These are phyloP conservation scores for Aethina tumida DNA, from an alignment of 1,140 invertebrate genomes.

Conservation along the genomic window DNA sequence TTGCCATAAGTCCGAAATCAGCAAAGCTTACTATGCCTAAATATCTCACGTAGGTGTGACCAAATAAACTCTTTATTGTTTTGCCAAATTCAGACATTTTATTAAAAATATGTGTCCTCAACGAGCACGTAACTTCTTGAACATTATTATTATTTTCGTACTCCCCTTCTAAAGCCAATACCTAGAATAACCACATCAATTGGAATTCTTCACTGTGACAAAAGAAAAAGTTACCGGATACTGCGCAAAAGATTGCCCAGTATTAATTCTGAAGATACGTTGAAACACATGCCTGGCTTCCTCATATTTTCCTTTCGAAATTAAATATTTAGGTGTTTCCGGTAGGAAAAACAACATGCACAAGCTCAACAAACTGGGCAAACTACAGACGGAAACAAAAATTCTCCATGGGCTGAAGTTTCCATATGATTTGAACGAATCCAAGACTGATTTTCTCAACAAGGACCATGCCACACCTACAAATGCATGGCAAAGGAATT, in stretches of 20 bases:
- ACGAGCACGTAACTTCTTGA: not conserved
- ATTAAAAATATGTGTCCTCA: not conserved
- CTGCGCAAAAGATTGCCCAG: constrained; percentile 43
- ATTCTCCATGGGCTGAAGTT: constrained; percentile 61
- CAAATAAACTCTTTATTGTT: constrained; percentile 25
- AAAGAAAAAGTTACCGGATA: constrained; percentile 55
- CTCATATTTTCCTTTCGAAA: constrained; percentile 56
- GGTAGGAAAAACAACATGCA: constrained; percentile 55
- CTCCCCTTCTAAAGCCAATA: constrained; percentile 18
- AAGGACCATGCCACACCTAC: constrained; percentile 44
- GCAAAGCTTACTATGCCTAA: constrained; percentile 43
- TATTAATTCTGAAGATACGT: constrained; percentile 51
- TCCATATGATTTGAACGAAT: constrained; percentile 18
- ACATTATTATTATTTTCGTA: constrained; percentile 20
- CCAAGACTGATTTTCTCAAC: constrained; percentile 35
- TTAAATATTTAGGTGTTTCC: constrained; percentile 75
- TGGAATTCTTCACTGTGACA: not conserved
- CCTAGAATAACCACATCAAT: constrained; percentile 12
- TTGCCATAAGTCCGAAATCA: constrained; percentile 48
- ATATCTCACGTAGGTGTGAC: constrained; percentile 41
- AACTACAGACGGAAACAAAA: constrained; percentile 54
- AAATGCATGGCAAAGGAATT: constrained; percentile 2
- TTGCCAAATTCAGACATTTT: constrained; percentile 7
- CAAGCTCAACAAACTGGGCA: constrained; percentile 56
- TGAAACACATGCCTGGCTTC: constrained; percentile 53